Conservation (phyloP, 1,140 invertebrate species). For the Temnothorax nylanderi region DNA sequence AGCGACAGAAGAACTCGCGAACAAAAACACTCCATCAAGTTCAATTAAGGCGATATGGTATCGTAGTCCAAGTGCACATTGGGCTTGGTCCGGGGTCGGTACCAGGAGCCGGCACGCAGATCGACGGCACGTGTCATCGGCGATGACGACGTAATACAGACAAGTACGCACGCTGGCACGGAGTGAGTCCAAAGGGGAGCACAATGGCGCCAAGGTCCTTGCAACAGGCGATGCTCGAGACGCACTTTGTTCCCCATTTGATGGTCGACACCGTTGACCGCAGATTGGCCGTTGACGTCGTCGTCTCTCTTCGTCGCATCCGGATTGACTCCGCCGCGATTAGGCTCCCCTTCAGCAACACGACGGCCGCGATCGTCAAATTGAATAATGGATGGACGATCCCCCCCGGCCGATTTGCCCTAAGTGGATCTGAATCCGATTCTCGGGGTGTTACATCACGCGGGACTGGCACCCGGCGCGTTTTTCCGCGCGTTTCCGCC, state of each 20-base stretch:
- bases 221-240: neutral
- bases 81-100: conserved; percentile 53
- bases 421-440: conserved; percentile 75
- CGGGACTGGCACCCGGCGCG: conserved; percentile 14
- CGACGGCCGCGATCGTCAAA: conserved; percentile 65
- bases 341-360: conserved; percentile 71
- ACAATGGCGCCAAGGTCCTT: conserved; percentile 63
- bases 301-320: conserved; percentile 55
- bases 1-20: conserved; percentile 30
- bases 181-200: conserved; percentile 44
- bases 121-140: conserved; percentile 24
- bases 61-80: conserved; percentile 63
- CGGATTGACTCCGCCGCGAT: conserved; percentile 65
- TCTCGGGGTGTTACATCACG: conserved; percentile 11
- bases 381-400: conserved; percentile 77
- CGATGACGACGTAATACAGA: conserved; percentile 37
- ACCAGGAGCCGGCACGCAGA: conserved; percentile 21
- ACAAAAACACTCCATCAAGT: conserved; percentile 59
- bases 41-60: conserved; percentile 57
- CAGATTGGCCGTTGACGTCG: conserved; percentile 76
- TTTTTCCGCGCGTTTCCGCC: conserved; percentile 43
- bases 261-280: conserved; percentile 50
- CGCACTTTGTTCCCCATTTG: conserved; percentile 64
- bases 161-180: neutral
- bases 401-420: conserved; percentile 59